phyloP scores from a whole-genome alignment of 2,888 invertebrate species.

The Hirtodrosophila alboralis region DNA sequence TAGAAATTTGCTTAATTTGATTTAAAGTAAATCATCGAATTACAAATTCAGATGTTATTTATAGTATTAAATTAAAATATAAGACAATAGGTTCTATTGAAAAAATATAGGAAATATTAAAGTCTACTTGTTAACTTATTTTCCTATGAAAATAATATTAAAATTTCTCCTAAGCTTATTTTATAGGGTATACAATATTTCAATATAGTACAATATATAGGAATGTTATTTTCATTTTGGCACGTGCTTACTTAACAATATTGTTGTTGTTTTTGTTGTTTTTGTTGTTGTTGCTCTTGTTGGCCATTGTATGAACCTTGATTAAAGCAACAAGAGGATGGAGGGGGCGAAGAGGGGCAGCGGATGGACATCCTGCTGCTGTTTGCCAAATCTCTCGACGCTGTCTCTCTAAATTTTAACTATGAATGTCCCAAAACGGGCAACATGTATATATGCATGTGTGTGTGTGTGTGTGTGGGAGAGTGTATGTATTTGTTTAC shows the following conservation, averaged over 20 bases:
- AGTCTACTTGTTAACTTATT: too few species aligned
- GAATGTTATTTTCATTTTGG: conserved; percentile 62
- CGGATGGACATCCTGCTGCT: conserved; percentile 36
- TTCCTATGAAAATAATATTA: too few species aligned
- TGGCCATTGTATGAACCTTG: conserved; percentile 71
- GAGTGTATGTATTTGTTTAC: conserved; percentile 68
- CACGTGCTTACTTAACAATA: conserved; percentile 62
- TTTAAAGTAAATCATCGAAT: too few species aligned
- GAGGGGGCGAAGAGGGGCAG: neutral
- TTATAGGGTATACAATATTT: conserved; percentile 1
- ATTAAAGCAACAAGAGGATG: conserved; percentile 56
- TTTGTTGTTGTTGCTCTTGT: conserved; percentile 51
- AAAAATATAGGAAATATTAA: too few species aligned
- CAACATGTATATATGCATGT: conserved; percentile 27
- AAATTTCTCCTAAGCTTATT: too few species aligned
- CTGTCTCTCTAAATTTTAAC: conserved; percentile 77
- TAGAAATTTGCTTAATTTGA: too few species aligned
- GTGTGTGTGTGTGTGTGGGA: conserved; percentile 16
- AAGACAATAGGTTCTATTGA: too few species aligned
- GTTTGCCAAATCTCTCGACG: conserved; percentile 76
- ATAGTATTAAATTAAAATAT: too few species aligned
- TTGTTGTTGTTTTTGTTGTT: conserved; percentile 52
- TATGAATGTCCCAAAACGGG: conserved; percentile 68
- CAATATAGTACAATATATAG: conserved; percentile 5
- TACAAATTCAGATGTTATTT: too few species aligned